Conservation (phyloP, 1,140 invertebrate species). For the Dendroctonus ponderosae region DNA sequence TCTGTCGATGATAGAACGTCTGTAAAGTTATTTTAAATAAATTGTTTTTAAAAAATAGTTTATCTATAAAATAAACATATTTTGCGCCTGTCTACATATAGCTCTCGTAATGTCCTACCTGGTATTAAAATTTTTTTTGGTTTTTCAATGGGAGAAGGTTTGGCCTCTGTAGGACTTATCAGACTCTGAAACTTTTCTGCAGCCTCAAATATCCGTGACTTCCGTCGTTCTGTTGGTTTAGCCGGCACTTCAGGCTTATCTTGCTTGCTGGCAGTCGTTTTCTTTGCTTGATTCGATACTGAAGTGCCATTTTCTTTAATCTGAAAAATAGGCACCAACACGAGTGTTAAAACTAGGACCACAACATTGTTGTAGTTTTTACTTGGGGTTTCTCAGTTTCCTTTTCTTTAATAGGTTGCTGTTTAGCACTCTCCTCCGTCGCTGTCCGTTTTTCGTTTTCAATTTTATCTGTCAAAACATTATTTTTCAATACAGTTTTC, state of each 20-base stretch:
- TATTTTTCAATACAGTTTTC: slow-evolving; percentile 44
- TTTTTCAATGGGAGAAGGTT: slow-evolving; percentile 57
- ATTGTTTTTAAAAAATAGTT: no score
- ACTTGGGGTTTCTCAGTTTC: slow-evolving; percentile 22
- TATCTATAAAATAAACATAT: no score
- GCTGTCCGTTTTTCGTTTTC: slow-evolving; percentile 50
- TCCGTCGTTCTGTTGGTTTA: slow-evolving; percentile 56
- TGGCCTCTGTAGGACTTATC: slow-evolving; percentile 47
- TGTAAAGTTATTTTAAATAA: no score
- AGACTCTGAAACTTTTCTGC: slow-evolving; percentile 70
- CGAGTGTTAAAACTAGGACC: no score
- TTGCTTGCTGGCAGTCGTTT: slow-evolving; percentile 30
- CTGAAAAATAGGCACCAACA: slow-evolving; percentile 3
- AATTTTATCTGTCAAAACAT: slow-evolving; percentile 47
- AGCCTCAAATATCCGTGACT: slow-evolving; percentile 69
- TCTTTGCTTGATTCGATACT: slow-evolving; percentile 44
- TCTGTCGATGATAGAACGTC: no score
- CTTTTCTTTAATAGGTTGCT: slow-evolving; percentile 23
- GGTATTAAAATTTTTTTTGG: slow-evolving; percentile 78
- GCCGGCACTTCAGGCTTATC: slow-evolving; percentile 34
- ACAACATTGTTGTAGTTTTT: neutral
- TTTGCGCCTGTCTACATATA: neutral
- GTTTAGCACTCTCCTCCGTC: slow-evolving; percentile 41
- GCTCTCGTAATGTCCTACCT: slow-evolving; percentile 46
- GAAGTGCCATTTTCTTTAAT: slow-evolving; percentile 30